Conservation (phyloP, 1,140 invertebrate genomes). For the Calliphora vicina region DNA sequence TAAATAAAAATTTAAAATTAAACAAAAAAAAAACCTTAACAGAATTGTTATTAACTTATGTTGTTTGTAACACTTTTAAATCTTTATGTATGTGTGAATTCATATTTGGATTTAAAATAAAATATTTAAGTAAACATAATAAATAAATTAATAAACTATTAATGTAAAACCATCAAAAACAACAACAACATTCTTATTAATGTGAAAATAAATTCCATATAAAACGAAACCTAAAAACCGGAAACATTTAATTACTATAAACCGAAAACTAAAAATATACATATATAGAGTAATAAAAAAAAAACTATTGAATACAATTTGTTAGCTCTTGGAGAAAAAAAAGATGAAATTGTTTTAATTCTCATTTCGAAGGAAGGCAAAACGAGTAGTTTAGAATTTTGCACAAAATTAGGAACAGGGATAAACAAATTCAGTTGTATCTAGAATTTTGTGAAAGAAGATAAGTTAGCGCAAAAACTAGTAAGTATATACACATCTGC, state of each 20-base stretch:
- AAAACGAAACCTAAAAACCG: neutral
- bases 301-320: slow-evolving; percentile 5
- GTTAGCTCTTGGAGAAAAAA: neutral
- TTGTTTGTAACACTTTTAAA: neutral
- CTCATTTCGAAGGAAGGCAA: too few species aligned
- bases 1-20: neutral
- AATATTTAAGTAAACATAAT: neutral
- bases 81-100: neutral
- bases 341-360: neutral
- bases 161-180: neutral
- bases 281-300: too few species aligned
- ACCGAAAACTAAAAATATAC: neutral
- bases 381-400: too few species aligned
- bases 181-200: neutral
- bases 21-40: neutral
- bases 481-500: too few species aligned
- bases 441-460: too few species aligned
- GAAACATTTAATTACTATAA: neutral
- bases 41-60: neutral
- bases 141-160: neutral
- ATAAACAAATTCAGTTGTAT: too few species aligned
- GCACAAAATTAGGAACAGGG: too few species aligned
- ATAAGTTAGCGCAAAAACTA: too few species aligned
- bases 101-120: neutral
- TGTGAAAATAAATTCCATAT: slow-evolving; percentile 9